Base-by-base conservation (phyloP, 2,888 invertebrate genomes). In the Mongoloraphidia duomilia region DNA sequence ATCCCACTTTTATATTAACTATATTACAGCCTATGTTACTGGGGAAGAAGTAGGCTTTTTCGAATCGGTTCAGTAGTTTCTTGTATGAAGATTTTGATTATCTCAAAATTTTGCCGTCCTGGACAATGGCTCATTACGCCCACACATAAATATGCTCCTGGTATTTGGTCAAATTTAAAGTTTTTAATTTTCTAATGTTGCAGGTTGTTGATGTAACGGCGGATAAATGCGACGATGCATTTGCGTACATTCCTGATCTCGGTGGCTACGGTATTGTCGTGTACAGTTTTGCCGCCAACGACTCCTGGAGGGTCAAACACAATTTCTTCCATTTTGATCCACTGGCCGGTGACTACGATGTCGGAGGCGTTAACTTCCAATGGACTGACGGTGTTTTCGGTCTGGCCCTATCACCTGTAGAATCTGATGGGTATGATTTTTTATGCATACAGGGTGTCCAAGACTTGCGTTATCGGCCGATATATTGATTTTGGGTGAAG, bases 321-420 rank as follows among this genome's bases (percentile, higher is more conserved):
- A 85, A 87, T 61, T 88, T 76, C 69, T 89, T 89, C 78, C 79
- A 84, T 65, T 86, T 88, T 57, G 88, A 89, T 61, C 88, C 89
- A 0, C 65, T 87, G 17, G 70, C 77, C 58, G 87, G 88, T 3
- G 77, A 84, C 55, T 84, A 82, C 64, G 82, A 80, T 57, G 77
- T 89, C 11, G 82, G 79, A 41, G 87, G 87, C 6, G 74, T 85
- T 17, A 78, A 82, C 61, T 89, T 88, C 76, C 88, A 88, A 62
- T 89, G 87, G 88, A 84, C 83, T 0, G 88, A 89, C 62, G 88
- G 88, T 2, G 75, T 89, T 0, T 87, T 88, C 57, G 84, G 81
- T 12, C 61, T 88, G 54, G 83, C 86, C 2, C 66, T 86, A 13
- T 81, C 70, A 55, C 54, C 61, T 44, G 49, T 54, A 14, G 71